A percentile compares a stretch with the other conserved stretches of the same genome.
These are phyloP conservation scores for Drosophila maculinotata DNA, from an alignment of 2,888 invertebrate species.

Conservation along the genomic window DNA sequence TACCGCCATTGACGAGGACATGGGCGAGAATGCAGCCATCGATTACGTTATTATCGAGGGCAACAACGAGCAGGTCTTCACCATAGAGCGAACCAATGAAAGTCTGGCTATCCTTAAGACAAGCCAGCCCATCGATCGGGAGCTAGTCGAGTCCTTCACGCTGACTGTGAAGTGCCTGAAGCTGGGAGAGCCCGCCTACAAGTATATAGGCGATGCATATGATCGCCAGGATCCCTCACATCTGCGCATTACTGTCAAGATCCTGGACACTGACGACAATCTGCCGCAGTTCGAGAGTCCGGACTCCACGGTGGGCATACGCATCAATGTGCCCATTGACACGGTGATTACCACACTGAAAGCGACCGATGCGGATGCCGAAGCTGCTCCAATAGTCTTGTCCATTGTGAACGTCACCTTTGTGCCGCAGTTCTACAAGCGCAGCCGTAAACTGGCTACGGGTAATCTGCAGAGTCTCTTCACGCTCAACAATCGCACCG, in stretches of 20 bases:
- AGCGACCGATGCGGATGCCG: constrained; percentile 89
- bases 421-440: constrained; percentile 84
- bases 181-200: constrained; percentile 85
- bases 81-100: constrained; percentile 88
- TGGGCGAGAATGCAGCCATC: constrained; percentile 90
- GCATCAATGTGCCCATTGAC: constrained; percentile 90
- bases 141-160: constrained; percentile 86
- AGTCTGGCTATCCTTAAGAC: constrained; percentile 88
- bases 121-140: constrained; percentile 89
- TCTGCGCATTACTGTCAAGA: constrained; percentile 88
- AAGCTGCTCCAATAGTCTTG: constrained; percentile 88
- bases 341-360: constrained; percentile 89
- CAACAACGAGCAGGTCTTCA: constrained; percentile 89
- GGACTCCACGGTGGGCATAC: constrained; percentile 89
- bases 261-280: constrained; percentile 91
- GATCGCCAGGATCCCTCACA: constrained; percentile 90
- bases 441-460: constrained; percentile 85
- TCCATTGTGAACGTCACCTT: constrained; percentile 88
- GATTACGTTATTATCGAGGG: constrained; percentile 91
- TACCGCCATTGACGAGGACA: constrained; percentile 90
- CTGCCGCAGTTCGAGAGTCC: constrained; percentile 88
- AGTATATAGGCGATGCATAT: constrained; percentile 85
- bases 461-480: constrained; percentile 87
- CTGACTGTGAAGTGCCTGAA: constrained; percentile 91
- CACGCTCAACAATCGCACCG: constrained; percentile 88